Conservation (phyloP, 2,113 vertebrate genomes). For the Okapia johnstoni region DNA sequence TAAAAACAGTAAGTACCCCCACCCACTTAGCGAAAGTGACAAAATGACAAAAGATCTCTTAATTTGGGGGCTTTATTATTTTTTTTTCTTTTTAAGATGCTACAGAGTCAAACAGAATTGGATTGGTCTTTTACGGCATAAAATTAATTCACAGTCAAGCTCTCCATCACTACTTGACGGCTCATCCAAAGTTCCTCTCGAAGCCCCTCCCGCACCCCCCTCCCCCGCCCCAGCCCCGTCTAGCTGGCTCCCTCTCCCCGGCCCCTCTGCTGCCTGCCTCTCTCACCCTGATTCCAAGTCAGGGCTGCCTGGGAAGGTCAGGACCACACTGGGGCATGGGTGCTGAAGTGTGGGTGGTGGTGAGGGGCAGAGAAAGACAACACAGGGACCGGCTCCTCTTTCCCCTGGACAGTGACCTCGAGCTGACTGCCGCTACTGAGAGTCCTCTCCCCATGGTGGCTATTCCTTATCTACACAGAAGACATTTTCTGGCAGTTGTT, state of each 20-base stretch:
- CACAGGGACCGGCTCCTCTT: not conserved
- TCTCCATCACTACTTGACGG: not conserved
- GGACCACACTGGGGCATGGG: not conserved
- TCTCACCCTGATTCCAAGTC: not conserved
- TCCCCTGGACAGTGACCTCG: not conserved
- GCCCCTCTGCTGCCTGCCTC: not conserved
- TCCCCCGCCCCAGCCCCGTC: rapidly evolving
- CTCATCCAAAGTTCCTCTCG: not conserved
- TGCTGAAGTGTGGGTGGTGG: not conserved
- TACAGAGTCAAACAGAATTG: constrained; percentile 96
- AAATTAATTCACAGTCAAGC: constrained; percentile 82
- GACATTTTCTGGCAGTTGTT: constrained; percentile 83
- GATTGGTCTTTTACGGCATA: constrained; percentile 90
- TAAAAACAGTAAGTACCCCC: not conserved
- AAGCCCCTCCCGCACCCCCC: not conserved
- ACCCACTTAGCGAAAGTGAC: constrained; percentile 64
- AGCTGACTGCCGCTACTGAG: constrained; percentile 75
- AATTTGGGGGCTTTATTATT: constrained; percentile 89
- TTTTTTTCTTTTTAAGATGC: constrained; percentile 91
- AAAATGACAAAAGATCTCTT: constrained; percentile 80
- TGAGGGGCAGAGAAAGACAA: not conserved
- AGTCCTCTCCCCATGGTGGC: constrained; percentile 79
- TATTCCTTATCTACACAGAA: constrained; percentile 88
- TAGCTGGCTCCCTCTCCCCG: not conserved
- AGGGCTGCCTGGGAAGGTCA: not conserved